These are phyloP conservation scores for Drosophila nr. medialis DNA, from an alignment of 2,888 invertebrate genomes.

Conservation along the genomic window DNA sequence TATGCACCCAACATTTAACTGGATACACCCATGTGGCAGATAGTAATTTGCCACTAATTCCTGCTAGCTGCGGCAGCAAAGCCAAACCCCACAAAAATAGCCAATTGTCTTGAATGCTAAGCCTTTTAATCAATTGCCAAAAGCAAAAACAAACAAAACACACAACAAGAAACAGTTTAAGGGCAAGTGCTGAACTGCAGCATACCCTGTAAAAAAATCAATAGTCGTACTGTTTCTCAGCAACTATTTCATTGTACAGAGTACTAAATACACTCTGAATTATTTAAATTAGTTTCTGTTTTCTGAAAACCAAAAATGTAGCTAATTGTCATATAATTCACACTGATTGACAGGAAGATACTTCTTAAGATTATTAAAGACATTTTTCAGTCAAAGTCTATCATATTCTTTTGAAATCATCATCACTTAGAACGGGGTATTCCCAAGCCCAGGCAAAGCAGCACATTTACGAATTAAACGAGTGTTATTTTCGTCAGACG, in stretches of 20 bases:
- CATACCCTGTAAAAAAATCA: constrained; percentile 21
- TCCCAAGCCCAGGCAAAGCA: background rate
- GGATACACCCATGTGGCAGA: constrained; percentile 42
- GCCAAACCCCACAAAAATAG: constrained; percentile 21
- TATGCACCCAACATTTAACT: constrained; percentile 70
- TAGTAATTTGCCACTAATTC: constrained; percentile 71
- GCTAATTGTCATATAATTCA: too few species aligned
- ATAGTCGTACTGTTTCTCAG: too few species aligned
- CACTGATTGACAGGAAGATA: too few species aligned
- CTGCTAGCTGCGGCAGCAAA: constrained; percentile 16
- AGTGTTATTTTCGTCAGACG: constrained; percentile 46
- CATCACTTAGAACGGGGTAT: constrained; percentile 17
- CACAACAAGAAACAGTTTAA: background rate
- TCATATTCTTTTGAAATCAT: background rate
- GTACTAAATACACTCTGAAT: too few species aligned
- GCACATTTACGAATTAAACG: constrained; percentile 27
- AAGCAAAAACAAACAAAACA: constrained; percentile 36
- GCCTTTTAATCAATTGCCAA: constrained; percentile 79
- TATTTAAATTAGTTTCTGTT: too few species aligned
- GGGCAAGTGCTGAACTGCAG: background rate
- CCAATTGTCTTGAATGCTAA: constrained; percentile 75
- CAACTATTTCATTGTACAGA: too few species aligned
- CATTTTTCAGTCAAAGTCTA: background rate
- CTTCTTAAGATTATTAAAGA: background rate
- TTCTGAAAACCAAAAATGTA: background rate